phyloP scores from a whole-genome alignment of 2,797 vertebrate genomes.

The Intellagama lesueurii region DNA sequence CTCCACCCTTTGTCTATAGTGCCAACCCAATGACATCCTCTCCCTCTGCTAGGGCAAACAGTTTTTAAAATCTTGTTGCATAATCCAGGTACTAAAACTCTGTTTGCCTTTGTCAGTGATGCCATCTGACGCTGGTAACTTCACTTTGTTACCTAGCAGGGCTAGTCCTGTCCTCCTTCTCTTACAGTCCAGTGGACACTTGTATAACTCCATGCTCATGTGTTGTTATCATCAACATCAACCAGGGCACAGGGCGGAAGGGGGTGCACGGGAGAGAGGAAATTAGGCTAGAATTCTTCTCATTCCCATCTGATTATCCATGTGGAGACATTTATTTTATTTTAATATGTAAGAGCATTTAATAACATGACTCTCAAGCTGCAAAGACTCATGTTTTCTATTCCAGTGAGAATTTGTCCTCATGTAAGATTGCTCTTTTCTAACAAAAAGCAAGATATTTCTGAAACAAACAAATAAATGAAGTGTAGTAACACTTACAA shows the following conservation, averaged over 20 bases:
- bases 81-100: neutral
- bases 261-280: no score
- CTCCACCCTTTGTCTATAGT: neutral
- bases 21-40: neutral
- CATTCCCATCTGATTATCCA: neutral
- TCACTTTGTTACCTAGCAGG: neutral
- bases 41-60: neutral
- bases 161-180: neutral
- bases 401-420: neutral
- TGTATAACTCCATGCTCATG: neutral
- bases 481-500: no score
- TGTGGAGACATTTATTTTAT: neutral
- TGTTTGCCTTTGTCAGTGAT: neutral
- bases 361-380: neutral
- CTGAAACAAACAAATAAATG: neutral
- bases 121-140: neutral
- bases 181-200: neutral
- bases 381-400: neutral
- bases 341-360: neutral
- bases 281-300: neutral
- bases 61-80: neutral
- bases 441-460: neutral
- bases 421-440: neutral
- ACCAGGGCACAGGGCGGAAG: neutral
- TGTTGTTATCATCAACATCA: neutral